phyloP scores from a whole-genome alignment of 1,140 invertebrate species.

The Musca vetustissima region DNA sequence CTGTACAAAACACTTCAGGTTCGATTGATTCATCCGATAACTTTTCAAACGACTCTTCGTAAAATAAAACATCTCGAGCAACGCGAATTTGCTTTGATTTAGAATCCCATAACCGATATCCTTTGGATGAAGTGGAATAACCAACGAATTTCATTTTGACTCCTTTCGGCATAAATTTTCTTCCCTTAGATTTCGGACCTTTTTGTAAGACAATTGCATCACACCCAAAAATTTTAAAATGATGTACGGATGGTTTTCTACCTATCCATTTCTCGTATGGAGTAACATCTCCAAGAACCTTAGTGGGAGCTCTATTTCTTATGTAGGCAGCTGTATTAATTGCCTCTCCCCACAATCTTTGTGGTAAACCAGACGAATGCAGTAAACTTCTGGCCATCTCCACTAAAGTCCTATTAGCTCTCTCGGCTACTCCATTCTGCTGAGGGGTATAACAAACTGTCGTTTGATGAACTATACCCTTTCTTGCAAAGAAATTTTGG shows the following conservation, averaged over 20 bases:
- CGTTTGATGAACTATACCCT: constrained; percentile 36
- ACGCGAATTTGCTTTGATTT: constrained; percentile 5
- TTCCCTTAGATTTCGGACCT: constrained; percentile 26
- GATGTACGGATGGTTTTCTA: constrained; percentile 25
- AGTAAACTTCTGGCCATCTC: constrained; percentile 44
- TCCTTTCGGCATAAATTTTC: constrained; percentile 20
- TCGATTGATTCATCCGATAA: background rate
- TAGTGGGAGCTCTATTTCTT: constrained; percentile 25
- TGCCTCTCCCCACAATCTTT: constrained; percentile 58
- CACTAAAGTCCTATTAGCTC: constrained; percentile 33
- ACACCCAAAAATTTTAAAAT: constrained; percentile 48
- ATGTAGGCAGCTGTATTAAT: constrained; percentile 51
- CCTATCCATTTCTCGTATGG: constrained; percentile 23
- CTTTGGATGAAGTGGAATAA: constrained; percentile 13
- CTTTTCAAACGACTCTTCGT: constrained; percentile 7
- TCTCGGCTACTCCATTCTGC: constrained; percentile 40
- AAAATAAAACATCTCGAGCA: constrained; percentile 15
- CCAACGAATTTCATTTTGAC: constrained; percentile 32
- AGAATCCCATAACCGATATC: constrained; percentile 22
- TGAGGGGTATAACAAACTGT: constrained; percentile 40
- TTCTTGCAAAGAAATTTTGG: constrained; percentile 8
- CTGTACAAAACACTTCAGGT: background rate
- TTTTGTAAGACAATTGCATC: constrained; percentile 43
- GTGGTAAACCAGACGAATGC: constrained; percentile 41
- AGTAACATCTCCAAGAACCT: background rate